These are phyloP conservation scores for Protophormia terraenovae DNA, from an alignment of 2,888 invertebrate species.

Conservation along the genomic window DNA sequence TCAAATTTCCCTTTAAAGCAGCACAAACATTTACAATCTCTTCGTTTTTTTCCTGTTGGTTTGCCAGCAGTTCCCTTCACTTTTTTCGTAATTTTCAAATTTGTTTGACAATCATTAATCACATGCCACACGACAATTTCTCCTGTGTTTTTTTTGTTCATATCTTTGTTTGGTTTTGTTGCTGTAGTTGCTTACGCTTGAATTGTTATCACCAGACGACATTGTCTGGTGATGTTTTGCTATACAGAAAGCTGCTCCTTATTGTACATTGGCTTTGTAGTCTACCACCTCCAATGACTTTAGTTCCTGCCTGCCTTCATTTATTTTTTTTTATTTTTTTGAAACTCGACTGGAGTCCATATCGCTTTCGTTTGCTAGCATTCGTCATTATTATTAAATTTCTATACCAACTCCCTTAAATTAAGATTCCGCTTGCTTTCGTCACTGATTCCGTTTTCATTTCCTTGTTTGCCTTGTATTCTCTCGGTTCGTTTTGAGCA, in stretches of 20 bases:
- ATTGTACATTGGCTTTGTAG: slow-evolving; percentile 26
- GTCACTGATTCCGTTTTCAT: slow-evolving; percentile 64
- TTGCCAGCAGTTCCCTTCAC: slow-evolving; percentile 61
- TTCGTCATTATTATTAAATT: slow-evolving; percentile 61
- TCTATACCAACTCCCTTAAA: slow-evolving; percentile 43
- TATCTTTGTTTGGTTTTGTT: slow-evolving; percentile 32
- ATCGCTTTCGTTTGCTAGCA: slow-evolving; percentile 44
- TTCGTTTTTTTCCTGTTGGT: slow-evolving; percentile 9
- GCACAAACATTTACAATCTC: background rate
- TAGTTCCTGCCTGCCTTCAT: slow-evolving; percentile 50
- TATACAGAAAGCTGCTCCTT: slow-evolving; percentile 55
- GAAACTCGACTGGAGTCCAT: slow-evolving; percentile 46
- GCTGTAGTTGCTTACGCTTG: slow-evolving; percentile 72
- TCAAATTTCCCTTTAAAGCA: slow-evolving; percentile 38
- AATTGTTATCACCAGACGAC: slow-evolving; percentile 75
- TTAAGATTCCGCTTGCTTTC: slow-evolving; percentile 44
- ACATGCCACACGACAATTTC: slow-evolving; percentile 77
- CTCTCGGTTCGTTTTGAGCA: slow-evolving; percentile 14
- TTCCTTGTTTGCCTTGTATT: slow-evolving; percentile 46
- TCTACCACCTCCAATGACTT: slow-evolving; percentile 62
- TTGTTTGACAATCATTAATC: slow-evolving; percentile 79
- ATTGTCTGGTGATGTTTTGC: slow-evolving; percentile 54
- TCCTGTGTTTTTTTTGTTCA: slow-evolving; percentile 53
- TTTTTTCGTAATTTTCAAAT: slow-evolving; percentile 70
- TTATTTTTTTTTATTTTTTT: slow-evolving; percentile 45